Percentiles rank a stretch among this genome's conserved stretches.
Evolutionary conservation across 2,113 vertebrate species (phyloP).

Genomic region (Cebidichthys violaceus): DNA sequence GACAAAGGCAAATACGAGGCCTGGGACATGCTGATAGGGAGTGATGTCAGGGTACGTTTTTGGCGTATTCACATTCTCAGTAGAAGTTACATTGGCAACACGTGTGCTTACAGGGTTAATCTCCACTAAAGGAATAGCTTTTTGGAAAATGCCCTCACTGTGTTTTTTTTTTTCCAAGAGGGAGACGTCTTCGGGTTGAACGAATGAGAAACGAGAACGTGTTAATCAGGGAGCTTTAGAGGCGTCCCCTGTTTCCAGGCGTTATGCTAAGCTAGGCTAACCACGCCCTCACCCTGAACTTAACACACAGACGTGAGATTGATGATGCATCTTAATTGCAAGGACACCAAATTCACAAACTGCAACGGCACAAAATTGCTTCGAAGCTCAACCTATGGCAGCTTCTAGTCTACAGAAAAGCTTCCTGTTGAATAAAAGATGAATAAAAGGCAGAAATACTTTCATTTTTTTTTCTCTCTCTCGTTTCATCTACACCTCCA

Average conservation of each 20-base stretch:
- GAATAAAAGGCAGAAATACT: neutral
- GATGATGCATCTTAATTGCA: neutral
- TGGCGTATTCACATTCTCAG: neutral
- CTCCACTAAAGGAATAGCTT: neutral
- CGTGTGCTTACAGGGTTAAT: neutral
- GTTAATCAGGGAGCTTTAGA: neutral
- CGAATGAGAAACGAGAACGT: neutral
- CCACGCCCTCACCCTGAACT: neutral
- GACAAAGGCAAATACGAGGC: conserved; percentile 88
- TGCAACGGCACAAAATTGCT: neutral
- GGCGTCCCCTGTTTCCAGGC: neutral
- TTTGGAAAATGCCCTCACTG: neutral
- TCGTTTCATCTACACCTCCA: neutral
- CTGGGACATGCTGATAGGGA: conserved; percentile 90
- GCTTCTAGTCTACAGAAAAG: neutral
- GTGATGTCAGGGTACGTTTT: conserved; percentile 87
- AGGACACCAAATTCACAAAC: neutral
- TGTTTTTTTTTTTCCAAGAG: neutral
- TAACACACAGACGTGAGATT: neutral
- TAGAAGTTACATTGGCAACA: neutral
- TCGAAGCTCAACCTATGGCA: neutral
- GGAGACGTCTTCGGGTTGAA: neutral
- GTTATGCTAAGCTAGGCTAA: conserved; percentile 3
- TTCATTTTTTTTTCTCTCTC: neutral
- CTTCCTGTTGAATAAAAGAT: neutral